These are phyloP conservation scores for Coryphaenoides rupestris DNA, from an alignment of 2,113 vertebrate genomes.

Conservation along the genomic window DNA sequence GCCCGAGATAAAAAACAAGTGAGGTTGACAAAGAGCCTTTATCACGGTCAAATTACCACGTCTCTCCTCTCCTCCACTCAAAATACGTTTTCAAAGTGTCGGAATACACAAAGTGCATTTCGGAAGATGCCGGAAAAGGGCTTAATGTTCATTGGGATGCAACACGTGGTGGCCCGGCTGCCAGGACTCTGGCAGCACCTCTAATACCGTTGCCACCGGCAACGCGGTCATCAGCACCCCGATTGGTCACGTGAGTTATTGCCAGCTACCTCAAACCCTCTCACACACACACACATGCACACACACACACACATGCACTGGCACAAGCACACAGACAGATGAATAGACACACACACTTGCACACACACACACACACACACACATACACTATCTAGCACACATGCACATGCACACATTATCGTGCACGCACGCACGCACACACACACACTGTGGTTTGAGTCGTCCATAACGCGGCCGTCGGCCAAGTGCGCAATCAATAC, in stretches of 20 bases:
- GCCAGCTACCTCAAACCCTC: constrained; percentile 41
- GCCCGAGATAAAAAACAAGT: too few species aligned
- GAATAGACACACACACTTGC: too few species aligned
- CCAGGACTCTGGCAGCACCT: constrained; percentile 20
- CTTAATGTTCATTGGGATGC: constrained; percentile 47
- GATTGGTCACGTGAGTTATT: constrained; percentile 65
- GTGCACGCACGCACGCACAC: too few species aligned
- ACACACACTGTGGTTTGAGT: constrained; percentile 9
- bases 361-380: too few species aligned
- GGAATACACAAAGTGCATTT: constrained; percentile 4
- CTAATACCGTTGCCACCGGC: constrained; percentile 26
- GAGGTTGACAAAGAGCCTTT: too few species aligned
- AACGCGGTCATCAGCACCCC: constrained; percentile 24
- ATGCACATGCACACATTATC: too few species aligned
- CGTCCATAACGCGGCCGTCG: constrained; percentile 65
- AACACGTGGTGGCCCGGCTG: constrained; percentile 12
- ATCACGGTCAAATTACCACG: too few species aligned
- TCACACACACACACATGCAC: constrained; percentile 10
- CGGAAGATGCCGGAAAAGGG: constrained; percentile 52
- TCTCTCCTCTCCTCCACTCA: too few species aligned
- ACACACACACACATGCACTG: not conserved
- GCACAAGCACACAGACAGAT: too few species aligned
- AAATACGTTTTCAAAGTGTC: not conserved
- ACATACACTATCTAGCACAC: too few species aligned
- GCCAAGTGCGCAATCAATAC: constrained; percentile 66